Evolutionary conservation across 2,888 invertebrate species (phyloP), one percentile per base, ranked within the genome.

Genomic region (Sisyra terminalis): DNA sequence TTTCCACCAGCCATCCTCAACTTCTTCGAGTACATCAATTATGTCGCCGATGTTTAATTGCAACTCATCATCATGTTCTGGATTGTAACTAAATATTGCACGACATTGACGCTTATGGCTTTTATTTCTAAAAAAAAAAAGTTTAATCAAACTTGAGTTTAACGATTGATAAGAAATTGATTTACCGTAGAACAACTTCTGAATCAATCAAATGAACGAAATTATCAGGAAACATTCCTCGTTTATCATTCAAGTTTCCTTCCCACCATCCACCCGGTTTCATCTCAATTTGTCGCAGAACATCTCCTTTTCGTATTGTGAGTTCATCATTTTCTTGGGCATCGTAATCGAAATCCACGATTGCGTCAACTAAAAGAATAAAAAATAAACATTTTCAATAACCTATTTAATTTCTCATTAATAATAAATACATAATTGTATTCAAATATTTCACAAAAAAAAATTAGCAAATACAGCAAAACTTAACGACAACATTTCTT

Each of bases 1-100:
- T 69, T 81, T 78, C 90, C 89, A 93, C 84, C 85, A 86, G 29
- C 92, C 92, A 59, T 92, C 90, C 60, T 94, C 93, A 41, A 81
- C 83, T 73, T 93, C 92, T 50, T 82, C 85, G 50, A 92, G 68
- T 50, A 93, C 83, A 57, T 92, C 89, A 49, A 97, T 78, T 16
- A 86, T 69, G 64, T 94, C 93, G 49, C 90, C 89, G 35, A 89
- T 84, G 51, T 75, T 73, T 47, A 97, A 71, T 49, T 77, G 75
- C 51, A 97, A 65, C 63, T 97, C 97, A 66, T 97, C 97, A 46
- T 85, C 84, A 60, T 94, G 92, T 49, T 84, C 84, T 43, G 93
- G 92, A 53, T 80, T 78, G 64, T 97, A 97, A 62, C 85, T 86
- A 65, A 83, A 92, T 50, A 89, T 73, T 40, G 86, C 90, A 57